Percentiles rank a stretch among this genome's conserved stretches.
These are phyloP conservation scores for Philereme vetulata DNA, from an alignment of 2,888 invertebrate genomes.

Conservation along the genomic window DNA sequence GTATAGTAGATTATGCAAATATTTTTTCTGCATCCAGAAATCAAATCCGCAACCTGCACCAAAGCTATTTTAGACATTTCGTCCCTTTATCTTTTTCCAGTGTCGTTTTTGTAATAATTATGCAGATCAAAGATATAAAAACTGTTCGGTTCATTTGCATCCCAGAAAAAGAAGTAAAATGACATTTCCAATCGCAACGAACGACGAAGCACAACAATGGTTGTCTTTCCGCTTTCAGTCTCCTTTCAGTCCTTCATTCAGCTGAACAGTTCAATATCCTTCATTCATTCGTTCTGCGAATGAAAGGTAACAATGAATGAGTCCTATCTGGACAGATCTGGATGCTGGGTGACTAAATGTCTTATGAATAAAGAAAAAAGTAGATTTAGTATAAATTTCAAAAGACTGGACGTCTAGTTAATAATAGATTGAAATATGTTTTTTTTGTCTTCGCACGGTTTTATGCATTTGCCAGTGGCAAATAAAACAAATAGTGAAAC, in stretches of 20 bases:
- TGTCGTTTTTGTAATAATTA: not conserved
- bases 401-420: no score
- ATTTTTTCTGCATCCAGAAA: no score
- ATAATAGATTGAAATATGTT: no score
- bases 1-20: no score
- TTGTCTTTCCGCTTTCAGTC: constrained; percentile 52
- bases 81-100: no score
- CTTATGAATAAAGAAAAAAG: no score
- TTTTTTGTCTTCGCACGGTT: no score
- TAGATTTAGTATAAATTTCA: no score
- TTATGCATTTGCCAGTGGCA: no score
- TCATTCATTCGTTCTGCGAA: constrained; percentile 51
- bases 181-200: constrained; percentile 50
- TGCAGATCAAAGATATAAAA: not conserved
- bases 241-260: constrained; percentile 11
- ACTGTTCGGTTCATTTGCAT: not conserved
- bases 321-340: not conserved
- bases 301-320: constrained; percentile 58
- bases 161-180: constrained; percentile 14
- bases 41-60: no score
- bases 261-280: constrained; percentile 49
- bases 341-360: not conserved
- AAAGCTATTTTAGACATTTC: no score
- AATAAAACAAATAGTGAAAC: no score
- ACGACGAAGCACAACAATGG: constrained; percentile 56